phyloP scores from a whole-genome alignment of 1,140 invertebrate genomes.

The Amphibalanus amphitrite region DNA sequence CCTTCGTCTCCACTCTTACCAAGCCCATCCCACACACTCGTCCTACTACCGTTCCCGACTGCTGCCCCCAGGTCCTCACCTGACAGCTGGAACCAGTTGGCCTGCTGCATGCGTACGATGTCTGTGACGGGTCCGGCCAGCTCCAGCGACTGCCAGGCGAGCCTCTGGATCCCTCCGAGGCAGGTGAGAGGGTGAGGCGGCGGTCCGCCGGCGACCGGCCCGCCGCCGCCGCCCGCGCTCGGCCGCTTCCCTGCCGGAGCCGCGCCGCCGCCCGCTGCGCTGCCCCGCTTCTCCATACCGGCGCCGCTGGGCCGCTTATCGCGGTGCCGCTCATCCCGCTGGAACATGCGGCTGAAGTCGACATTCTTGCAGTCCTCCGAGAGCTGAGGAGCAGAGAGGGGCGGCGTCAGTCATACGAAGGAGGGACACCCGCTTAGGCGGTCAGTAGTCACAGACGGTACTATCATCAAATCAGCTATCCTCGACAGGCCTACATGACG shows the following conservation, averaged over 20 bases:
- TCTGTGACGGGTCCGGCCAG: neutral
- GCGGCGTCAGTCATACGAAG: no score
- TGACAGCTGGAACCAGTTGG: conserved; percentile 4
- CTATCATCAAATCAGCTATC: no score
- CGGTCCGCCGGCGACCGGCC: neutral
- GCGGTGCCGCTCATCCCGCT: neutral
- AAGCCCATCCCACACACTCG: no score
- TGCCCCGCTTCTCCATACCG: neutral
- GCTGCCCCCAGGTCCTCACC: conserved; percentile 6
- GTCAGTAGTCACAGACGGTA: no score
- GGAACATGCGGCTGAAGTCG: neutral
- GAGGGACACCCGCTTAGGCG: no score
- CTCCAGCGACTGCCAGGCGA: conserved; percentile 2
- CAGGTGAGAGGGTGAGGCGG: neutral
- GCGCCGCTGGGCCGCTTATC: neutral
- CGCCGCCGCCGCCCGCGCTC: neutral
- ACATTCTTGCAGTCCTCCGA: neutral
- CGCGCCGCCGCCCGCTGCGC: neutral
- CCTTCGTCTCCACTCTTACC: no score
- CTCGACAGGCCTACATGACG: no score
- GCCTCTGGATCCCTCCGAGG: neutral
- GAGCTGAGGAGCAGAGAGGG: neutral
- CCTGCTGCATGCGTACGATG: conserved; percentile 5
- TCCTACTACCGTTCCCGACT: no score
- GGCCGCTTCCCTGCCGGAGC: neutral